Evolutionary conservation across 2,797 vertebrate species (phyloP), one percentile per base, ranked within the genome.

Genomic region (Forpus xanthops): DNA sequence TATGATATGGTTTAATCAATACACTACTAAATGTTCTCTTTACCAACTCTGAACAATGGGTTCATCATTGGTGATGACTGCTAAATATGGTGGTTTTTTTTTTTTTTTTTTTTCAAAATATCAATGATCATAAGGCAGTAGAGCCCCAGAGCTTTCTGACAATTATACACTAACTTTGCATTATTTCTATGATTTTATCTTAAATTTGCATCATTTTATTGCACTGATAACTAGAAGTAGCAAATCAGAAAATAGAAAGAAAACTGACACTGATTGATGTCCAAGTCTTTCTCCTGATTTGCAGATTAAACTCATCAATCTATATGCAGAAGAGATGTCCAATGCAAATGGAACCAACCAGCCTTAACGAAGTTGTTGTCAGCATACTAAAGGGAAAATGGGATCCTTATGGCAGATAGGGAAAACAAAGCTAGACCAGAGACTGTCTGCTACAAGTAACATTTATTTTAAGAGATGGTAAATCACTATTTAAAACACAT

Each of bases 291-390:
- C 98, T 98, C 98, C 98, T 99, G 99, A 99, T 99, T 99, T 74
- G 98, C 98, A 99, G 99, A 99, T 99, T 99, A 99, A 99, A 99
- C 98, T 99, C 99, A 99, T 99, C 99, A 99, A 99, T 99, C 99
- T 99, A 98, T 98, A 99, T 99, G 99, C 98, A 99, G 98, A 99
- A 98, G 98, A 99, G 98, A 98, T 98, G 98, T 99, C 99, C 98
- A 84, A 99, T 98, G 98, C 98, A 99, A 99, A 99, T 99, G 98
- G 98, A 98, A 98, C 98, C 99, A 99, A 98, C 98, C 98, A 99
- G 98, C 98, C 99, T 98, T 98, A 98, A 98, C 98, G 75, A 98
- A 98, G 98, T 97, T 98, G 98, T 98, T 99, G 98, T 99, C 98
- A 98, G 98, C 98, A 98, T 98, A 97, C 98, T 98, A 98, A 98